Evolutionary conservation across 30 jellyfish, hydroid and myxozoan genomes (phyloP), one percentile per base, ranked within the genome.

Genomic region (Aurelia aurita complex sp. Pacific): DNA sequence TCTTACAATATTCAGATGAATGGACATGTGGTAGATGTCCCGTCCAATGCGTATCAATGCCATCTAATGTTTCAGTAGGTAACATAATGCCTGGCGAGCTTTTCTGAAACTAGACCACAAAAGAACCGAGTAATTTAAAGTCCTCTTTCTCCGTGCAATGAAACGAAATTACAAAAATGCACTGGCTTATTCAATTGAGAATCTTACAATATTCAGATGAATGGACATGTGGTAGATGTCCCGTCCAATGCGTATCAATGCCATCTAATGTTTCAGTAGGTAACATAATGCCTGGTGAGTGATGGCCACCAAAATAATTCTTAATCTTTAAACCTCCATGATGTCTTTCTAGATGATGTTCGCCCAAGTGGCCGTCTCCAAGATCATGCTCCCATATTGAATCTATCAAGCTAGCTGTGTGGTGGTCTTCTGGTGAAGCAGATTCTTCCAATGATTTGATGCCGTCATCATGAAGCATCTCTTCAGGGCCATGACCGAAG

Each of bases 241-340:
- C 96, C 81, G 88, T 76, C 96, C 96, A 85, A 61, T 83, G 92
- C 18, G 94, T 94, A 34, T 96, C 98, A 32, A 94, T 88, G 11
- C 98, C 98, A 80, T 94, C 98, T 78, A 94, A 64, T 54, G 98
- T 94, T 78, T 94, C 98, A 68, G 98, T 77, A 57, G 98, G 98
- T 46, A 94, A 72, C 85, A 94, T 85, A 0, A 91, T 83, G 23
- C 91, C 91, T 55, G 76, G 86, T 36, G 91, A 86, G 64, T 76
- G 90, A 59, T 93, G 97, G 19, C 95, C 95, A 1, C 96, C 96
- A 53, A 87, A 87, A 66, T 87, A 87, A 34, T 77, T 69, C 79
- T 75, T 75, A 50, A 87, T 79, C 82, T 87, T 87, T 65, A 65
- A 68, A 61, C 87, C 85, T 33, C 73, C 54, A 34, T 73, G 93